phyloP scores from a whole-genome alignment of 2,113 vertebrate genomes.

The Microtus montanus region DNA sequence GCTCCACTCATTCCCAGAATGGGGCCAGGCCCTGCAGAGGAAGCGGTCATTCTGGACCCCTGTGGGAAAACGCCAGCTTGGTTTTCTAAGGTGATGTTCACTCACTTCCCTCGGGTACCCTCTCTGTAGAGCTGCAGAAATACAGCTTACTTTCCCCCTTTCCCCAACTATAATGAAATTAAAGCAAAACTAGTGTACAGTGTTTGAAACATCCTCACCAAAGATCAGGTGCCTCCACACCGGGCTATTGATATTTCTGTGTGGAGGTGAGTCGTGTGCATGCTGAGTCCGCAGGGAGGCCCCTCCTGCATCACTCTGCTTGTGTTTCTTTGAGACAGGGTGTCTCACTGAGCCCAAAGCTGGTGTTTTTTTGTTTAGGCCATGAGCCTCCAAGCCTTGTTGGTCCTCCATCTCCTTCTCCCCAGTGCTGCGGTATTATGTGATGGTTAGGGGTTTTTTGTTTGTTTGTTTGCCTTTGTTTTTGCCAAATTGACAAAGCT shows the following conservation, averaged over 20 bases:
- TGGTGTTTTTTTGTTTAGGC: not conserved
- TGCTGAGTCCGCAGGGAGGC: not conserved
- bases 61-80: not conserved
- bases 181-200: not conserved
- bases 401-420: not conserved
- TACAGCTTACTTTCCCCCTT: not conserved
- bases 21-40: not conserved
- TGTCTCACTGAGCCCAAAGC: not conserved
- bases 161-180: not conserved
- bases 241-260: not conserved
- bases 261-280: not conserved
- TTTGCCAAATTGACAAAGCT: not conserved
- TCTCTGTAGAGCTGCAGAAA: fast-evolving
- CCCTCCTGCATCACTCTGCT: not conserved
- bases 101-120: fast-evolving
- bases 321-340: not conserved
- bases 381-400: not conserved
- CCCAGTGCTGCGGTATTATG: not conserved
- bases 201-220: not conserved
- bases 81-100: not conserved
- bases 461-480: too few relatives aligned
- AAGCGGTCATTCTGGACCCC: not conserved
- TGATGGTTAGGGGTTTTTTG: not conserved
- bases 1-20: not conserved
- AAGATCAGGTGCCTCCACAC: not conserved